Base-by-base conservation (phyloP, 2,888 invertebrate genomes). In the Rhingia campestris region DNA sequence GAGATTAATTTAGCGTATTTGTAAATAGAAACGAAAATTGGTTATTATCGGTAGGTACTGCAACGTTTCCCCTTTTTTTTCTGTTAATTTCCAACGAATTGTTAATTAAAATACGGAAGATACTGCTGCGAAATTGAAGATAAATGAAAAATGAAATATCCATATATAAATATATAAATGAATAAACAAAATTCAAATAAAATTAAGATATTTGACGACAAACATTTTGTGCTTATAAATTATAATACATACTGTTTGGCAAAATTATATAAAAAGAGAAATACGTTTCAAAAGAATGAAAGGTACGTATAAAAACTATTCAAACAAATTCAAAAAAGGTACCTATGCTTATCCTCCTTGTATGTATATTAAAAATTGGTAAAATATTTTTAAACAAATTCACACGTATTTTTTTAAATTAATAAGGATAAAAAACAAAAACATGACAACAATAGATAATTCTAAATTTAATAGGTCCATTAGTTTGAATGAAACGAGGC, bases 301-400 rank as follows among this genome's bases (percentile, higher is more conserved):
- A 54, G 33, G 22, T 6, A 45, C 12, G 10, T 4, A 49, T 7
- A 4, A 10, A 6, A 41, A 10, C 10, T 5, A 32, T n/a, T 32
- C 6, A 6, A 10, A 30, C 30, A 49, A 41, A 9, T 37, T 41
- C 2, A 45, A 5, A 56, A 10, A 7, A 61, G 61, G 58, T 9
- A 30, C 12, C 10, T n/a, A 45, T 45, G 47, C 7, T 51, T 10
- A 54, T 51, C 6, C 12, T 33, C 35, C 22, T 33, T 22, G 43
- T 37, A 59, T 53, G 39, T 66, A 72, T 61, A 70, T 54, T 39
- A 59, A 7, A 54, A 33, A 56, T 66, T 80, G 74, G 53, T 70
- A 72, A 75, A 51, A 72, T 63, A 67, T 59, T 81, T 81, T 61
- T 80, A 61, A 72, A 81, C 33, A 53, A 63, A 69, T 58, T 47